Percentiles rank a stretch among this genome's conserved stretches.
Evolutionary conservation across 2,888 invertebrate species (phyloP).

Genomic region (Nomada fabriciana): DNA sequence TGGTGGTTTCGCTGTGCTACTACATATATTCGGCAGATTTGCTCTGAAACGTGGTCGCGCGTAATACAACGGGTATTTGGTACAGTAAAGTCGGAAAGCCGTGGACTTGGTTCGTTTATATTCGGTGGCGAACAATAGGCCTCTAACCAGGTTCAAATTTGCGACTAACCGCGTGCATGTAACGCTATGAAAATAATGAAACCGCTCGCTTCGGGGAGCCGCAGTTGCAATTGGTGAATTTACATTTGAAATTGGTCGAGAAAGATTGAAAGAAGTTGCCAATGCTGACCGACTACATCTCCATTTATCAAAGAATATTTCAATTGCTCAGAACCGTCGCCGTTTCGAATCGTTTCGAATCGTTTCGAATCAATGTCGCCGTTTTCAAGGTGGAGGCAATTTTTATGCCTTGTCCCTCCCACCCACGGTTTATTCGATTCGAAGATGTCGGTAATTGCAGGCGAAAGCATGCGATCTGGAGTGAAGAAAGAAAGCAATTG

Average conservation of each 20-base stretch:
- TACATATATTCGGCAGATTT: conserved; percentile 53
- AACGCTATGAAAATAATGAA: conserved; percentile 15
- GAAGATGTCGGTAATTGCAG: too few relatives aligned
- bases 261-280: conserved; percentile 17
- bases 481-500: conserved; percentile 36
- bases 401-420: too few relatives aligned
- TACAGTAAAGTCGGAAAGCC: conserved; percentile 41
- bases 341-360: not conserved
- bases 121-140: conserved; percentile 48
- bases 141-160: conserved; percentile 45
- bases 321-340: not conserved
- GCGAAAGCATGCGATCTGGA: too few relatives aligned
- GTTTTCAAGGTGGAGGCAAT: too few relatives aligned
- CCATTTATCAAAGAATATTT: not conserved
- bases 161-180: conserved; percentile 27
- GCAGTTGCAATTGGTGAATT: conserved; percentile 26
- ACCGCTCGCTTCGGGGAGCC: not conserved
- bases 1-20: conserved; percentile 10
- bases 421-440: too few relatives aligned
- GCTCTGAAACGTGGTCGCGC: conserved; percentile 21
- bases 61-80: conserved; percentile 38
- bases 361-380: not conserved
- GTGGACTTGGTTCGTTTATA: conserved; percentile 37
- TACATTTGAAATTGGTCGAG: conserved; percentile 27
- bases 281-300: not conserved